These are phyloP conservation scores for Hydractinia symbiolongicarpus DNA, from an alignment of 30 jellyfish, hydroid and myxozoan genomes.

Conservation along the genomic window DNA sequence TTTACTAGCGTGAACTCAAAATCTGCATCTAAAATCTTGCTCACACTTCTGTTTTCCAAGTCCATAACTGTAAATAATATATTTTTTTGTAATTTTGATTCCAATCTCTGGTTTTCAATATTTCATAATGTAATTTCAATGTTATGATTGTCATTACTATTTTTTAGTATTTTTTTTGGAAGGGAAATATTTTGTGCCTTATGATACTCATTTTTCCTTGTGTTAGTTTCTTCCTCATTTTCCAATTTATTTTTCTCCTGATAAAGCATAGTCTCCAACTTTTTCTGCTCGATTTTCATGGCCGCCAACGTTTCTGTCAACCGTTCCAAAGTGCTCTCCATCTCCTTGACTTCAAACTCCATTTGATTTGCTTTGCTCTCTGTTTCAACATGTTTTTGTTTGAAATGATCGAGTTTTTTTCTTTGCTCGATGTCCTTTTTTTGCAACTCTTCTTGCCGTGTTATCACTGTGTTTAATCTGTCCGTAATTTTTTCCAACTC, in stretches of 20 bases:
- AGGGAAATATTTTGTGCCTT: not conserved
- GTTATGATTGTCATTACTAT: not conserved
- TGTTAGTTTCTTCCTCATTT: not conserved
- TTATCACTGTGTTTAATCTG: not conserved
- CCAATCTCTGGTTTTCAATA: too few relatives aligned
- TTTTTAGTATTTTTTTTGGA: not conserved
- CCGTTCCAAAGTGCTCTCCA: conserved; percentile 15
- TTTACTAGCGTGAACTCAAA: too few relatives aligned
- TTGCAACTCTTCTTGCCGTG: conserved; percentile 4
- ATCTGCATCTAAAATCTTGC: too few relatives aligned
- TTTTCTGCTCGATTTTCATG: conserved; percentile 16
- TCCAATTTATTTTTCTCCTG: not conserved
- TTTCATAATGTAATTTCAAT: too few relatives aligned
- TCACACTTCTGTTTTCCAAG: too few relatives aligned
- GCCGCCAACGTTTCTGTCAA: conserved; percentile 2
- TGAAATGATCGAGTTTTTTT: not conserved
- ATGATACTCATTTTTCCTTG: not conserved
- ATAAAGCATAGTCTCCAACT: not conserved
- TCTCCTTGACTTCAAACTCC: not conserved
- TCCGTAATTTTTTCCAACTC: not conserved
- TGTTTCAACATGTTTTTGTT: conserved; percentile 3
- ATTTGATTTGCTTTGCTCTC: not conserved
- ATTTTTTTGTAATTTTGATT: too few relatives aligned
- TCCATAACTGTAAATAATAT: too few relatives aligned
- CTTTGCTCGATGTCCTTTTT: not conserved